Percentiles rank a stretch among this genome's conserved stretches.
These are phyloP conservation scores for Lepidothrix coronata DNA, from an alignment of 2,113 vertebrate species.

Conservation along the genomic window DNA sequence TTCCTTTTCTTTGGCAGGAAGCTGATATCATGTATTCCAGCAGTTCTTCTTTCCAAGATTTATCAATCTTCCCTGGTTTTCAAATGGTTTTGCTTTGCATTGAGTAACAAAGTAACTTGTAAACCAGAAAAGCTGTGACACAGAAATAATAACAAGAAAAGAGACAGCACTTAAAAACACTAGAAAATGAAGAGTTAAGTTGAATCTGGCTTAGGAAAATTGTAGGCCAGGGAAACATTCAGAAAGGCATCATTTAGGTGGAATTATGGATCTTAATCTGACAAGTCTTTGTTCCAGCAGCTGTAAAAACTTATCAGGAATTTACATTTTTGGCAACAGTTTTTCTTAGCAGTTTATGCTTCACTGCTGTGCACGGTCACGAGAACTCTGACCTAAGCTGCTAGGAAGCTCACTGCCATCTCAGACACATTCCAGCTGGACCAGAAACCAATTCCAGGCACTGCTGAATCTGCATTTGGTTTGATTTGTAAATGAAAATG, in stretches of 20 bases:
- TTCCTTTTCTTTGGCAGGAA: background rate
- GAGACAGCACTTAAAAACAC: background rate
- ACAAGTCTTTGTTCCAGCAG: background rate
- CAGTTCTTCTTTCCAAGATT: background rate
- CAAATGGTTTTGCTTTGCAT: constrained; percentile 16
- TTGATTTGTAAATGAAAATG: background rate
- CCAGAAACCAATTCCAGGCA: background rate
- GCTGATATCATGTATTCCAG: background rate
- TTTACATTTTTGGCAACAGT: background rate
- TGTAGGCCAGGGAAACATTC: background rate
- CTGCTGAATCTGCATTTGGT: background rate
- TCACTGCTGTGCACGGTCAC: background rate
- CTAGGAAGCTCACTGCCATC: background rate
- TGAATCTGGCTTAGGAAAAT: background rate
- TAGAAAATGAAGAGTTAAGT: background rate
- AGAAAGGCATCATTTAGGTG: background rate
- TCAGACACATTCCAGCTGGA: background rate
- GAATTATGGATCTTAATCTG: background rate
- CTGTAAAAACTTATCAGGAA: background rate
- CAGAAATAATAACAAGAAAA: background rate
- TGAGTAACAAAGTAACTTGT: background rate
- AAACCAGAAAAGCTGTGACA: background rate
- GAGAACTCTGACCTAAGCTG: background rate
- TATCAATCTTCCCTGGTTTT: background rate
- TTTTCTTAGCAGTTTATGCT: background rate